Evolutionary conservation across 1,140 invertebrate genomes (phyloP).

Genomic region (Drosophila busckii): DNA sequence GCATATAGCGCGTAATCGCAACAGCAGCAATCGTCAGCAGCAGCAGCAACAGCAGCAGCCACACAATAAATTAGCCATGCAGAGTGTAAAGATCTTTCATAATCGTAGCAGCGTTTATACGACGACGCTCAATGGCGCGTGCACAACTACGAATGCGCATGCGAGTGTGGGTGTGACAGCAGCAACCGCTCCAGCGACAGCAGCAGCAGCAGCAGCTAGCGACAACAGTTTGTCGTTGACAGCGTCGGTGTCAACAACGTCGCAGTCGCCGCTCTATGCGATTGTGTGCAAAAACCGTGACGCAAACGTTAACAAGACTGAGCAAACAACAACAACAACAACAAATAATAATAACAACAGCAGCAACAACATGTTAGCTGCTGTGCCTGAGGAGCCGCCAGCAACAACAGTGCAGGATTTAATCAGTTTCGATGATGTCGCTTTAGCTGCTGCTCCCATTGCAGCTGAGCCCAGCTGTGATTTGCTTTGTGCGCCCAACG

Average conservation of each 20-base stretch:
- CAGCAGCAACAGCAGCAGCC: too few species aligned
- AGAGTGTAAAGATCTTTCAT: conserved; percentile 79
- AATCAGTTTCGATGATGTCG: conserved; percentile 71
- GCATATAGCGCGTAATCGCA: conserved; percentile 71
- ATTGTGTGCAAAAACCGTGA: conserved; percentile 61
- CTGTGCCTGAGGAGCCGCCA: conserved; percentile 48
- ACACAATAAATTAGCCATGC: conserved; percentile 76
- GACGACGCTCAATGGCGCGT: conserved; percentile 25
- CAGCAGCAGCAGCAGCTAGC: conserved; percentile 4
- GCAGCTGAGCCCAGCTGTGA: conserved; percentile 19
- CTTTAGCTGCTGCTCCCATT: conserved; percentile 6
- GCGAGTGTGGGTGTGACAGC: conserved; percentile 12
- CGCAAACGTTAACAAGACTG: conserved; percentile 27
- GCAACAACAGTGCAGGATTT: conserved; percentile 45
- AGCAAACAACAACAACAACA: conserved; percentile 8
- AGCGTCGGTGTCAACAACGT: conserved; percentile 59
- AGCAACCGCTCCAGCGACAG: conserved; percentile 5
- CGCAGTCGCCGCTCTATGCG: conserved; percentile 42
- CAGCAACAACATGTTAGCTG: conserved; percentile 44
- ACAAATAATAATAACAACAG: conserved; percentile 9
- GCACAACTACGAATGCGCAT: background rate
- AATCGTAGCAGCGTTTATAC: conserved; percentile 72
- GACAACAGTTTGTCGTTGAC: conserved; percentile 51
- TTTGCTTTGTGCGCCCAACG: conserved; percentile 55
- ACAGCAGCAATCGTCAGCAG: conserved; percentile 53